phyloP scores from a whole-genome alignment of 2,113 vertebrate species.

The Eolophus roseicapilla region DNA sequence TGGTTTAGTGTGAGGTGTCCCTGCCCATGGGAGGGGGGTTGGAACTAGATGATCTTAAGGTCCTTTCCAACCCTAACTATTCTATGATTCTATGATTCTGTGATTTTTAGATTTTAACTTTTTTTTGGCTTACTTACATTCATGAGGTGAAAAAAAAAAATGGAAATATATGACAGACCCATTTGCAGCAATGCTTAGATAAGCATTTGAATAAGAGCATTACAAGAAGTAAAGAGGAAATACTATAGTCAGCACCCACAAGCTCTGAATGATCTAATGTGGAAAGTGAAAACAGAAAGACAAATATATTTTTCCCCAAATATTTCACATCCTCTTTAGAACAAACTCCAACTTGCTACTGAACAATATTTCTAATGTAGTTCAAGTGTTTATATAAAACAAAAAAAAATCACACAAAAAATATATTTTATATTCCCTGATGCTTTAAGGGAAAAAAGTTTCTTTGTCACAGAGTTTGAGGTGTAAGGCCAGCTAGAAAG shows the following conservation, averaged over 20 bases:
- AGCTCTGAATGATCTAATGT: neutral
- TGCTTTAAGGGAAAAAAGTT: neutral
- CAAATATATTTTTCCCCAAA: neutral
- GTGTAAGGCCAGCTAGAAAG: neutral
- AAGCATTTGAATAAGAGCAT: neutral
- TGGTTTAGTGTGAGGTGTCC: too few species aligned
- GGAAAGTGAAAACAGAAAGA: neutral
- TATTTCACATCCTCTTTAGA: neutral
- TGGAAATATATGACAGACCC: neutral
- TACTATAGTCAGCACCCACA: neutral
- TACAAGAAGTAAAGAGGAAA: conserved; percentile 44
- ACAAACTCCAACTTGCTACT: neutral
- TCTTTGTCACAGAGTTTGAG: neutral
- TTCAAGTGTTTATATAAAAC: neutral
- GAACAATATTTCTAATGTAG: neutral
- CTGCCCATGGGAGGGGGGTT: too few species aligned
- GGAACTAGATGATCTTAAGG: too few species aligned
- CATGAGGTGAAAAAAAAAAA: neutral
- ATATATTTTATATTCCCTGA: neutral
- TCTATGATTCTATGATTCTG: too few species aligned
- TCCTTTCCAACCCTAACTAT: too few species aligned
- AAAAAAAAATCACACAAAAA: neutral
- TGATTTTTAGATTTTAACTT: neutral
- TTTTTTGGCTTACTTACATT: neutral
- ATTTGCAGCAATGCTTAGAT: neutral